A percentile compares a stretch with the other conserved stretches of the same genome.
Conservation (phyloP, 2,113 vertebrate species). For the Pomatostomus ruficeps region DNA sequence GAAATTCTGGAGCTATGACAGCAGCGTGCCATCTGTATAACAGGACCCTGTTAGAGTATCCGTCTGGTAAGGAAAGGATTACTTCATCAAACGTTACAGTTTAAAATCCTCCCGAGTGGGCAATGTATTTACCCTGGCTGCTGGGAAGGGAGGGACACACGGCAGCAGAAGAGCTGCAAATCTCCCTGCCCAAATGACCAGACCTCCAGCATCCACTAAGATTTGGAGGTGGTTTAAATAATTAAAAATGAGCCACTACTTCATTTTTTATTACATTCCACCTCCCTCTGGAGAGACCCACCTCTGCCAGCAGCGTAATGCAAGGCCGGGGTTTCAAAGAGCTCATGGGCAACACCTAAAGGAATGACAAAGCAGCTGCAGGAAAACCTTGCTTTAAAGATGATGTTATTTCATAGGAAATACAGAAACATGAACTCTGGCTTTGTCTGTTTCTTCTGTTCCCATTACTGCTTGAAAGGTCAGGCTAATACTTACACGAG, state of each 20-base stretch:
- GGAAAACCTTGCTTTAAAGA: background rate
- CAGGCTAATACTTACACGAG: background rate
- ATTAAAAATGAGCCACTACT: background rate
- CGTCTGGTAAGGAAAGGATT: background rate
- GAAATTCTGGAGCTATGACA: background rate
- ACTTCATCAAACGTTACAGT: background rate
- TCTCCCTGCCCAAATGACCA: background rate
- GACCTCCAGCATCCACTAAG: background rate
- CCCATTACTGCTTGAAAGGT: background rate
- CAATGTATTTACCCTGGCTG: fast-evolving
- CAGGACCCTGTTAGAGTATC: background rate
- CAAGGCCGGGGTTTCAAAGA: background rate
- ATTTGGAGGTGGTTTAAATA: background rate
- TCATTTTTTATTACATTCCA: background rate
- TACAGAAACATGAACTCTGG: background rate
- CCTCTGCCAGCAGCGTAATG: background rate
- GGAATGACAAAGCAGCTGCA: background rate
- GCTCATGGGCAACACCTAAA: background rate
- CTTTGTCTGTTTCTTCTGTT: background rate
- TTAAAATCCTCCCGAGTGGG: background rate
- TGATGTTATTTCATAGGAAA: background rate
- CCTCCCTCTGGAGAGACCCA: background rate
- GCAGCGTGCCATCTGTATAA: background rate
- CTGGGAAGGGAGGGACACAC: background rate
- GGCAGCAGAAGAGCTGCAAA: background rate